Evolutionary conservation across 2,797 vertebrate genomes (phyloP).

Genomic region (Trichosurus vulpecula): DNA sequence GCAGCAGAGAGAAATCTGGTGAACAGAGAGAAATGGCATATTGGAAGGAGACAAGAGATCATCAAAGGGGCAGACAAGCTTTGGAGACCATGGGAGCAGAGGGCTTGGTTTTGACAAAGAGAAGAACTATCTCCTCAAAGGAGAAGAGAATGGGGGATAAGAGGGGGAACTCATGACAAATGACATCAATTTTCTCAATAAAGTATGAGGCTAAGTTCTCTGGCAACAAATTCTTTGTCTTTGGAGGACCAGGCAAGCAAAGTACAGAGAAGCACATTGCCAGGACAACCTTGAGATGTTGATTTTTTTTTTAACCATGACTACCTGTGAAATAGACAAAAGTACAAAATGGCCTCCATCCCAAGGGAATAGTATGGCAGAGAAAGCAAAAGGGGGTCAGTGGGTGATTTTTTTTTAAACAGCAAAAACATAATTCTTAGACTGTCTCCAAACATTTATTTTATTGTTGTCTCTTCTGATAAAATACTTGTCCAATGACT

Average conservation of each 20-base stretch:
- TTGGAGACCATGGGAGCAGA: background rate
- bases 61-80: background rate
- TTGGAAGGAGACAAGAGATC: background rate
- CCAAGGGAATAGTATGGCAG: background rate
- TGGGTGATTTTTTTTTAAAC: background rate
- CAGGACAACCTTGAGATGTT: background rate
- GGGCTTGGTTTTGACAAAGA: background rate
- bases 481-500: background rate
- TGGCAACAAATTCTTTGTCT: background rate
- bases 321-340: background rate
- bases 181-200: background rate
- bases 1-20: background rate
- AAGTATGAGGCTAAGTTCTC: background rate
- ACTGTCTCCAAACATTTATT: background rate
- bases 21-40: background rate
- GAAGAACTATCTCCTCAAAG: background rate
- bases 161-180: background rate
- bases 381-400: background rate
- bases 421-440: background rate
- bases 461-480: background rate
- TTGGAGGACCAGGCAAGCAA: background rate
- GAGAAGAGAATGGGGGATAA: background rate
- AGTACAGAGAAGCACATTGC: background rate
- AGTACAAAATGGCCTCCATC: background rate
- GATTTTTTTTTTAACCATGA: background rate